Evolutionary conservation across 2,888 invertebrate genomes (phyloP).

Genomic region (Rhamnusium bicolor): DNA sequence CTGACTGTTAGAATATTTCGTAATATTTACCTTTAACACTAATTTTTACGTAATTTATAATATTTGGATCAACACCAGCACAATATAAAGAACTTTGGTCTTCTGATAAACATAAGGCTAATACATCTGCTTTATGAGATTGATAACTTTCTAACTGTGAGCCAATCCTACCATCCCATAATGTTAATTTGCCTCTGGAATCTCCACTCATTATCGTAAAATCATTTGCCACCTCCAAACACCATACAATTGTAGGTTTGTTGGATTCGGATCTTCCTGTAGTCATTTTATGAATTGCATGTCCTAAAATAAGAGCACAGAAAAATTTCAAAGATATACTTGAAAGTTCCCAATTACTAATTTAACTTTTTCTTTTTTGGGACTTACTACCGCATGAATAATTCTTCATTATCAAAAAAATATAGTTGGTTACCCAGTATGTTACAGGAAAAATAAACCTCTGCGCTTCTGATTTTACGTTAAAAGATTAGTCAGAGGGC

Average conservation of each 20-base stretch:
- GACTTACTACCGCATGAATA: too few species aligned
- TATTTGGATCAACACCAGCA: conserved; percentile 87
- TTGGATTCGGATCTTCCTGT: conserved; percentile 78
- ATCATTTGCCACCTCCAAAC: conserved; percentile 85
- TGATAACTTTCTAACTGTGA: conserved; percentile 85
- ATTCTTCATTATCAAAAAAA: too few species aligned
- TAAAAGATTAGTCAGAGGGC: too few species aligned
- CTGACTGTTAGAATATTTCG: too few species aligned
- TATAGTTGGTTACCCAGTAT: too few species aligned
- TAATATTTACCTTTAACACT: conserved; percentile 70
- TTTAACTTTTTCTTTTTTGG: too few species aligned
- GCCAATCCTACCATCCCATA: conserved; percentile 90
- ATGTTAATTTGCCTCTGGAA: conserved; percentile 86
- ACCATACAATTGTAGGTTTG: conserved; percentile 89
- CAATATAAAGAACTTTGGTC: conserved; percentile 82
- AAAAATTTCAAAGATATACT: too few species aligned
- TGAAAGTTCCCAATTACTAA: too few species aligned
- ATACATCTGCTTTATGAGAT: conserved; percentile 87
- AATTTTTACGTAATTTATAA: conserved; percentile 83
- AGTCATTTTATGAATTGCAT: conserved; percentile 87
- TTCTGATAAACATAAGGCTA: conserved; percentile 81
- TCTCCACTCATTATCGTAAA: conserved; percentile 92
- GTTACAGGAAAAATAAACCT: too few species aligned
- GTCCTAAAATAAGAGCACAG: conserved; percentile 76
- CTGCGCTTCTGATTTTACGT: too few species aligned